Conservation (phyloP, 2,888 invertebrate genomes). For the Dichetophora obliterata region DNA sequence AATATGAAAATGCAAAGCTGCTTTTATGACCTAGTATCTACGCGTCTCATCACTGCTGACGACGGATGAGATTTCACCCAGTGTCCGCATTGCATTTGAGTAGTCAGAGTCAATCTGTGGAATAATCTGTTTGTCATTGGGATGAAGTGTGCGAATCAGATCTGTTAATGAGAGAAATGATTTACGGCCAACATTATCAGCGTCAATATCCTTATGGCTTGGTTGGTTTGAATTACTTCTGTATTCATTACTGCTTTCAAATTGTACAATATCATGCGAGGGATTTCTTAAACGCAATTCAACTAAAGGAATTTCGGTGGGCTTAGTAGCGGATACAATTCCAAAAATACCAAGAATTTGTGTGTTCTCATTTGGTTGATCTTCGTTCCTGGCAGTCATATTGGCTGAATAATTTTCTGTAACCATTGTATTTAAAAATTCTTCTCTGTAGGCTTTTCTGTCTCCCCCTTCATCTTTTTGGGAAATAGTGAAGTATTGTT, state of each 20-base stretch:
- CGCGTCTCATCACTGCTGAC: conserved; percentile 53
- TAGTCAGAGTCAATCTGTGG: conserved; percentile 70
- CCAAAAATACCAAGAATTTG: conserved; percentile 25
- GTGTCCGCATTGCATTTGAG: conserved; percentile 69
- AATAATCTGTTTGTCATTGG: conserved; percentile 67
- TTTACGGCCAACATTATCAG: conserved; percentile 66
- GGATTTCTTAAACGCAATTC: conserved; percentile 68
- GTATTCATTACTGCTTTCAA: conserved; percentile 56
- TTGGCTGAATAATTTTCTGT: background rate
- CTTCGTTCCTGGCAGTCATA: background rate
- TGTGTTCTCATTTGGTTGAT: conserved; percentile 34
- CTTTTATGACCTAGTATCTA: conserved; percentile 47
- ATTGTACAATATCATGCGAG: conserved; percentile 67
- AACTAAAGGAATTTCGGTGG: conserved; percentile 63
- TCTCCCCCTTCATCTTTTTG: conserved; percentile 48
- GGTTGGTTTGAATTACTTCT: conserved; percentile 39
- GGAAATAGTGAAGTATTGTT: conserved; percentile 36
- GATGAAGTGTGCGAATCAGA: conserved; percentile 67
- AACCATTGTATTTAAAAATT: background rate
- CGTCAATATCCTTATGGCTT: conserved; percentile 49
- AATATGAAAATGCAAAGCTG: background rate
- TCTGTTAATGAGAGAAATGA: conserved; percentile 69
- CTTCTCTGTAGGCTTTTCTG: conserved; percentile 56
- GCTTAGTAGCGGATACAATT: conserved; percentile 27
- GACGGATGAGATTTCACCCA: conserved; percentile 58